phyloP scores from a whole-genome alignment of 2,113 vertebrate genomes.

The Gobius niger region DNA sequence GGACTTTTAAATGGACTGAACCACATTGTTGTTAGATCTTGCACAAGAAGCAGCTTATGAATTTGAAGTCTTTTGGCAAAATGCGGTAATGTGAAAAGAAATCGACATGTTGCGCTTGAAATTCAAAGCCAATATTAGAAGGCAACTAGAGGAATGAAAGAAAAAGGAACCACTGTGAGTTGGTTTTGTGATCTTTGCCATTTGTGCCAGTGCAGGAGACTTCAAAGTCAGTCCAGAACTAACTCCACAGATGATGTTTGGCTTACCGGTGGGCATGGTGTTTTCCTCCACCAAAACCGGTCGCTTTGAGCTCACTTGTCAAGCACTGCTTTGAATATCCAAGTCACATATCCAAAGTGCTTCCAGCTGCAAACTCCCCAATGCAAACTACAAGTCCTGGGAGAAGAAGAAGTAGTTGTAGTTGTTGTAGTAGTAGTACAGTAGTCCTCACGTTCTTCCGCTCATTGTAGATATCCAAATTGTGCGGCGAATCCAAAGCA shows the following conservation, averaged over 20 bases:
- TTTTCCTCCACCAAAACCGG: constrained; percentile 26
- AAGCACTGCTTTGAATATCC: constrained; percentile 16
- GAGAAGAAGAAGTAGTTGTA: not conserved
- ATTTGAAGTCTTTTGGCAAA: no score
- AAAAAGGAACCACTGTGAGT: not conserved
- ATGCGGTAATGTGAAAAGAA: no score
- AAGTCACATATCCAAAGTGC: constrained; percentile 64
- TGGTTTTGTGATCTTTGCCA: not conserved
- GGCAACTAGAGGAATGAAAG: not conserved
- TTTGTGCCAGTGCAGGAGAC: not conserved
- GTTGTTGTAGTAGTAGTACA: not conserved
- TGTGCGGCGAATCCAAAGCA: constrained; percentile 22
- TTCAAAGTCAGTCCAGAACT: constrained; percentile 1
- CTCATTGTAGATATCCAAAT: constrained; percentile 50
- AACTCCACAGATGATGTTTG: not conserved
- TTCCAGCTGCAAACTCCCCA: constrained; percentile 43
- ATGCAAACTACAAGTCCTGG: not conserved
- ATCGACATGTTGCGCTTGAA: no score
- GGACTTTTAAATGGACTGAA: not conserved
- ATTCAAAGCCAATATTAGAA: not conserved
- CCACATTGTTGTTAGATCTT: not conserved
- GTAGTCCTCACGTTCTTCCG: constrained; percentile 31
- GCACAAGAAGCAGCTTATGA: not conserved
- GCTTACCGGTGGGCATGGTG: constrained; percentile 74
- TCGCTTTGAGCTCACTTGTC: constrained; percentile 1